Conservation (phyloP, 2,888 invertebrate species). For the Allacma fusca region DNA sequence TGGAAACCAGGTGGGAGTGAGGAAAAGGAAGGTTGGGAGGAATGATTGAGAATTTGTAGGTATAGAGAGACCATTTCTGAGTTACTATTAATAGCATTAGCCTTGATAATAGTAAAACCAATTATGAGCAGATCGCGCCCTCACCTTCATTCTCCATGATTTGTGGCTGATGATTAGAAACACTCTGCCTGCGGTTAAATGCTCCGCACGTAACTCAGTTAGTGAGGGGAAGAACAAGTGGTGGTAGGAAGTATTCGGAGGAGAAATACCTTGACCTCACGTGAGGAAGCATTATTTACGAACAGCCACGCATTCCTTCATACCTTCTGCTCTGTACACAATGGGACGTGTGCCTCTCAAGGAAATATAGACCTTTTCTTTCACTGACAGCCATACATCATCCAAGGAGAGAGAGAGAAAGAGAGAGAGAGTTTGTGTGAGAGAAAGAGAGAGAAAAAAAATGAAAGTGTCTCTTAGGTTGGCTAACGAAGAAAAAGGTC, state of each 20-base stretch:
- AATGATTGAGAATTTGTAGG: too few relatives aligned
- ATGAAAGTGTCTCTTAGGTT: not conserved
- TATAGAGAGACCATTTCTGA: not conserved
- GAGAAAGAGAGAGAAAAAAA: not conserved
- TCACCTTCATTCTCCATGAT: constrained; percentile 27
- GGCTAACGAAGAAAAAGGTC: too few relatives aligned
- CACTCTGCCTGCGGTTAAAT: not conserved
- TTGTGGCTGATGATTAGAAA: constrained; percentile 26
- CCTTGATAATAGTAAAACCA: constrained; percentile 32
- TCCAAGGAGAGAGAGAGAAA: not conserved
- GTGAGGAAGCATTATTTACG: constrained; percentile 16
- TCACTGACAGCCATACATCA: constrained; percentile 12
- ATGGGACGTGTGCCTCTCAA: not conserved
- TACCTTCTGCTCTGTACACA: constrained; percentile 5
- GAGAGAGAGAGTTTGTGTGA: too few relatives aligned
- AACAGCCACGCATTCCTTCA: constrained; percentile 9
- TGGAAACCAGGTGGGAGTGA: too few relatives aligned
- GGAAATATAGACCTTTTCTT: constrained; percentile 16
- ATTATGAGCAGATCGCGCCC: constrained; percentile 23
- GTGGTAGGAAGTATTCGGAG: not conserved
- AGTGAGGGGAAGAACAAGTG: not conserved
- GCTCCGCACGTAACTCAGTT: not conserved
- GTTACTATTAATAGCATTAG: not conserved
- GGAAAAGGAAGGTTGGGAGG: too few relatives aligned
- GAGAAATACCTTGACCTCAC: not conserved